A percentile compares a stretch with the other conserved stretches of the same genome.
Conservation (phyloP, 2,797 vertebrate genomes). For the Spinus olivaceus region DNA sequence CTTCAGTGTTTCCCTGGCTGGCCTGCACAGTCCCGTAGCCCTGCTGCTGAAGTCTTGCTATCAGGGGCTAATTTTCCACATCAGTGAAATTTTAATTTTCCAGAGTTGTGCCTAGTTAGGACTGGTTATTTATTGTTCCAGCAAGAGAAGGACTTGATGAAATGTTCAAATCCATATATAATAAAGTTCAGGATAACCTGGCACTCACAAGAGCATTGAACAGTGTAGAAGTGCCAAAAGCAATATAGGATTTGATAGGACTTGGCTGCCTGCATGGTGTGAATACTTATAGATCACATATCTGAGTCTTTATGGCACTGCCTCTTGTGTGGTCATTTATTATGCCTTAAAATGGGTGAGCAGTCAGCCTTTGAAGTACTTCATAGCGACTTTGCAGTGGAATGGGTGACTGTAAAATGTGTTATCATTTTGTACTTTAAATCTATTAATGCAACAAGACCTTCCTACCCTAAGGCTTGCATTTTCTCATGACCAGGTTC, state of each 20-base stretch:
- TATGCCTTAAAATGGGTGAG: background rate
- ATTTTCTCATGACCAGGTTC: background rate
- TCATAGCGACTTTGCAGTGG: background rate
- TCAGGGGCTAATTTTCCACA: background rate
- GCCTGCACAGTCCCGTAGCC: background rate
- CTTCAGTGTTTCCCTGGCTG: background rate
- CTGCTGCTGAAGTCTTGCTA: background rate
- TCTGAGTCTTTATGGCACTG: background rate
- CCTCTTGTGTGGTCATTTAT: background rate
- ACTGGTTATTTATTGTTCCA: constrained; percentile 15
- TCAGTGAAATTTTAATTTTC: constrained; percentile 23
- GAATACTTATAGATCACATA: background rate
- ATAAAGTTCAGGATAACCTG: background rate
- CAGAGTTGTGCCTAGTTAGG: background rate
- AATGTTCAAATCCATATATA: background rate
- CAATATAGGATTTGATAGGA: constrained; percentile 9
- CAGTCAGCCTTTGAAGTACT: background rate
- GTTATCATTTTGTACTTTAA: background rate
- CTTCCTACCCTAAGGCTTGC: background rate
- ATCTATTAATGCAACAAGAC: background rate
- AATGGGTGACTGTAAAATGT: background rate
- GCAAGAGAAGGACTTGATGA: background rate
- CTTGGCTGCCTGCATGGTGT: background rate
- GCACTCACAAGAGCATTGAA: background rate
- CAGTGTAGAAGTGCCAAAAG: constrained; percentile 7